Evolutionary conservation across 2,888 invertebrate species (phyloP), one percentile per base, ranked within the genome.

Genomic region (Enchytraeus crypticus): DNA sequence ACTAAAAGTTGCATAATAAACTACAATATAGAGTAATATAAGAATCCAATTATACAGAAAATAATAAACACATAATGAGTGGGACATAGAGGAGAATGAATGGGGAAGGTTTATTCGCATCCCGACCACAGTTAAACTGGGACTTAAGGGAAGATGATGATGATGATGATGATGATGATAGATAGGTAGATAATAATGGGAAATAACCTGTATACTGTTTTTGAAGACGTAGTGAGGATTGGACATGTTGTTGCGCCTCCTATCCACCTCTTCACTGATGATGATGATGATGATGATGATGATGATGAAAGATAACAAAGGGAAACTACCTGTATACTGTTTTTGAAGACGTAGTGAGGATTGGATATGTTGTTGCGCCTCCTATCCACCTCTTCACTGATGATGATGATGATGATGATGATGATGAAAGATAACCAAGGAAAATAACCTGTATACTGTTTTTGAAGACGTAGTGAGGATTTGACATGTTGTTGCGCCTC

Each of bases 381-480:
- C 80, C 88, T 89, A 62, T 80, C 92, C 23, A 90, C 88, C 60
- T 90, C 88, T 70, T 97, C 96, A 72, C 93, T 92, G 81, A 97
- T 90, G 60, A 78, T 73, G 60, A 97, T 88, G 76, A 90, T 92
- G n/a, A n/a, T n/a, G n/a, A n/a, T 38, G 8, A 14, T 8, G 8
- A 18, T 38, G 38, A 38, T 38, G 18, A 38, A 38, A 38, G 18
- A 38, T 38, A 18, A 18, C 38, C 8, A 38, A 8, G 18, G 18
- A 38, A 14, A 14, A 8, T 38, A 11, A 77, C 77, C 87, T 92
- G 92, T 68, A 98, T 87, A 77, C 95, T 93, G 74, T 89, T 89
- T 81, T 93, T 93, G 82, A 92, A 96, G 75, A 90, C 87, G 81
- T 93, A 98, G 34, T 88, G 88, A 61, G 95, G 95, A 82, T 89